Conservation (phyloP, 2,113 vertebrate species). For the Phalacrocorax pelagicus region DNA sequence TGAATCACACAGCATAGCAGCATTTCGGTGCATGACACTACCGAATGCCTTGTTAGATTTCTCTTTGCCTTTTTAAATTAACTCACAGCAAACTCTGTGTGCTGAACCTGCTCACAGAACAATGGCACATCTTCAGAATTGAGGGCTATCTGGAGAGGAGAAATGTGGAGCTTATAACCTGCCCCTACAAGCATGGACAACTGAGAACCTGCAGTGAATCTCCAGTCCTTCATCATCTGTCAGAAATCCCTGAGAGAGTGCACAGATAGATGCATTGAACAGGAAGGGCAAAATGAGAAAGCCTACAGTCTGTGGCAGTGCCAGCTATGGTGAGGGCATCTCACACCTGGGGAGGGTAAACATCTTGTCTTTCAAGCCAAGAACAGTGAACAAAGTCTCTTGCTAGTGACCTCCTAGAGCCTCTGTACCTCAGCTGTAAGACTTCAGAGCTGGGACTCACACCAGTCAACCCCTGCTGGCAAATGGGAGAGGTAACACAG, state of each 20-base stretch:
- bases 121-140: background rate
- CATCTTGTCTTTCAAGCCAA: background rate
- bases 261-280: background rate
- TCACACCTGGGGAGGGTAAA: background rate
- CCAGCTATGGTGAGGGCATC: background rate
- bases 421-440: background rate
- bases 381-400: background rate
- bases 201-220: background rate
- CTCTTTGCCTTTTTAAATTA: background rate
- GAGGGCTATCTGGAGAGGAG: background rate
- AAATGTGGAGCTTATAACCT: background rate
- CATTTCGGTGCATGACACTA: accelerated
- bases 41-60: background rate
- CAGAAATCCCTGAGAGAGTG: background rate
- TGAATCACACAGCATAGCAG: background rate
- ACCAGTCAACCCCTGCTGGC: background rate
- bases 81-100: background rate
- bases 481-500: background rate
- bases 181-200: background rate
- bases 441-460: background rate
- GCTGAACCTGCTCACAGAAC: background rate
- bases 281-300: background rate
- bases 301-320: background rate
- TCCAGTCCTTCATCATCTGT: background rate
- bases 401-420: background rate